These are phyloP conservation scores for Rattus norvegicus DNA, from an alignment of 2,113 vertebrate genomes.

Conservation along the genomic window GRCr8 NC_086020.1:65070501-65071000, in stretches of 20 bases:
- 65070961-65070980: neutral
- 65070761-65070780: neutral
- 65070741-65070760: neutral
- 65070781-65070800: neutral
- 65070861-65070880: neutral
- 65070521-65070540: neutral
- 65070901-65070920: neutral
- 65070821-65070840: neutral
- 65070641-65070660: neutral
- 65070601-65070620: neutral
- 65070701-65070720: conserved; percentile 6
- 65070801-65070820: neutral
- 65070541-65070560: neutral
- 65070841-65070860: neutral
- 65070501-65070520: neutral
- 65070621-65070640: neutral
- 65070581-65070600: neutral
- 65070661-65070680: neutral
- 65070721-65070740: neutral
- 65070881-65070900: conserved; percentile 34
- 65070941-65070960: neutral
- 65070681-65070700: neutral
- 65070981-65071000: neutral
- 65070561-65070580: neutral
- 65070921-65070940: neutral